Evolutionary conservation across 2,797 vertebrate species (phyloP), one percentile per base, ranked within the genome.

Genomic region (Numenius phaeopus): DNA sequence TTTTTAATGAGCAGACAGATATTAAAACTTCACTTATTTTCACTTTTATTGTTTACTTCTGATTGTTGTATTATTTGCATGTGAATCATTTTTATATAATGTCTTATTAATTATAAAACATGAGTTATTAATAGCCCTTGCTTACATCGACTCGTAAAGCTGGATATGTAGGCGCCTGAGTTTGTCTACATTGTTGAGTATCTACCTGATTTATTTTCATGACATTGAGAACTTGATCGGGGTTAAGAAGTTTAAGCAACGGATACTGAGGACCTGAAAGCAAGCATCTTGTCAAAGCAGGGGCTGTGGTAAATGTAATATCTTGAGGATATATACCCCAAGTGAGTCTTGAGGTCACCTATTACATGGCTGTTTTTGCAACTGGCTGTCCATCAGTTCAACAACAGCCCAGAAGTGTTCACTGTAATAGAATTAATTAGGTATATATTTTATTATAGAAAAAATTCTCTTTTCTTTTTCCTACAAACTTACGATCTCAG

Each of bases 401-500:
- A 6, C 42, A 75, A 39, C 27, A 50, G 14, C 32, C n/a, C 42
- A 62, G 55, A 65, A 82, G 23, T 7, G 6, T 24, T 46, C 70
- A 10, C 17, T 85, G 42, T 32, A 58, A 72, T 76, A 5, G 18
- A 67, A 29, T 83, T 55, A 62, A 14, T 42, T 46, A 42, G 8
- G 26, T 50, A 26, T 0, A 0, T 49, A 34, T 57, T 55, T 86
- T 39, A 44, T 34, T 54, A 47, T 16, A 30, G 37, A 64, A 50
- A 58, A 83, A 47, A 19, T 7, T 37, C 24, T 5, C 27, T 39
- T 61, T 39, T 58, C 19, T 29, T 39, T 61, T 10, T 11, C 7
- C 37, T 3, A 3, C 11, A 71, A 54, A 34, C 7, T 65, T 34
- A 2, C 1, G 1, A 40, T 4, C 5, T 67, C 26, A 4, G 2